These are phyloP conservation scores for Sinosuthora webbiana DNA, from an alignment of 2,113 vertebrate genomes.

Conservation along the genomic window DNA sequence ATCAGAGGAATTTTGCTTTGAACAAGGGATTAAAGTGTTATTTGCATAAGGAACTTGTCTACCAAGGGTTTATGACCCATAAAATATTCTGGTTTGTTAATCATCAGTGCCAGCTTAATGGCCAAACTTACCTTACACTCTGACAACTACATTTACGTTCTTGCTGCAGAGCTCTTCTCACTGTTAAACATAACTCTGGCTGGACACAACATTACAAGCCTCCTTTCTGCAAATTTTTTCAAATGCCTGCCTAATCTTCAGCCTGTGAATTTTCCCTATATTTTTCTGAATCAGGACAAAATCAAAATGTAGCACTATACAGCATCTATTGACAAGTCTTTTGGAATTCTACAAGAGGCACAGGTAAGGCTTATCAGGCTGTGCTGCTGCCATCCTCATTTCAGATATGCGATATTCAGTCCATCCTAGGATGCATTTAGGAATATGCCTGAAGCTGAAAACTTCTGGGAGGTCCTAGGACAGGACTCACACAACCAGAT, in stretches of 20 bases:
- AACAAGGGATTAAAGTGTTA: not conserved
- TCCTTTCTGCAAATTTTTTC: not conserved
- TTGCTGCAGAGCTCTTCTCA: not conserved
- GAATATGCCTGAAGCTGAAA: not conserved
- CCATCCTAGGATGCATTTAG: not conserved
- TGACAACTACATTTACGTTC: not conserved
- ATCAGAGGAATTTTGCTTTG: not conserved
- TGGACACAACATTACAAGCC: not conserved
- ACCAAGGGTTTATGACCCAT: not conserved
- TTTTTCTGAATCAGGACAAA: not conserved
- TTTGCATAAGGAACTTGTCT: not conserved
- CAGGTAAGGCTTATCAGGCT: not conserved
- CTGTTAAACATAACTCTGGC: not conserved
- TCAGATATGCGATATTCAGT: fast-evolving
- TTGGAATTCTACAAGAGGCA: not conserved
- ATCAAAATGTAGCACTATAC: not conserved
- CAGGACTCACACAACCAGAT: not conserved
- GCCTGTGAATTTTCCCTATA: not conserved
- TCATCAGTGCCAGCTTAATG: not conserved
- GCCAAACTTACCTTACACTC: not conserved
- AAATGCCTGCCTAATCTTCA: not conserved
- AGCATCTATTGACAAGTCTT: not conserved
- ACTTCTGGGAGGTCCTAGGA: not conserved
- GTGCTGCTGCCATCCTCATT: not conserved
- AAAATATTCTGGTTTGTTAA: not conserved